Conservation (phyloP, 2,113 vertebrate genomes). For the Podiceps cristatus region DNA sequence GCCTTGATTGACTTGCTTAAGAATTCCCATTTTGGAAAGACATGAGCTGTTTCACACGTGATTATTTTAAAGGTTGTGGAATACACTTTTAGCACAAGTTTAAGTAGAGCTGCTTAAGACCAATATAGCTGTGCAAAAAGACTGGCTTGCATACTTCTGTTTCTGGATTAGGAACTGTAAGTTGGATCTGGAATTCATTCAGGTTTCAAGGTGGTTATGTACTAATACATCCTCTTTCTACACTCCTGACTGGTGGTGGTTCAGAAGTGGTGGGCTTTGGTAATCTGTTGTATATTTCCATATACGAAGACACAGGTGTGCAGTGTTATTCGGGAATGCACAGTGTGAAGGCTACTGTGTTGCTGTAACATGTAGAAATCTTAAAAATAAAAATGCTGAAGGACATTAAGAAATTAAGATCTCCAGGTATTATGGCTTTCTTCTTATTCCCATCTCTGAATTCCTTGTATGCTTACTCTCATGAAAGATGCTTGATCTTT, state of each 20-base stretch:
- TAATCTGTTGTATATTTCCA: background rate
- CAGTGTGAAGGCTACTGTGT: background rate
- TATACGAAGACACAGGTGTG: fast-evolving
- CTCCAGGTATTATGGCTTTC: background rate
- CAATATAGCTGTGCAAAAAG: background rate
- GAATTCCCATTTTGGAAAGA: background rate
- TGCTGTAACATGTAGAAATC: background rate
- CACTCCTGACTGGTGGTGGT: background rate
- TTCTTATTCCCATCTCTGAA: background rate
- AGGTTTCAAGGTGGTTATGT: background rate
- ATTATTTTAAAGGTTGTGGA: background rate
- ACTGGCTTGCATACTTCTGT: background rate
- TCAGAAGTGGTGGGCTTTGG: background rate
- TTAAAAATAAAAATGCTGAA: background rate
- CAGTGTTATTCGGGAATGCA: background rate
- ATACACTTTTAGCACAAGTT: background rate
- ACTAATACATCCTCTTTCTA: background rate
- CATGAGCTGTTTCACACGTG: background rate
- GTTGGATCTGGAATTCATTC: background rate
- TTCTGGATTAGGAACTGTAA: background rate
- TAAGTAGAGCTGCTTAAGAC: background rate
- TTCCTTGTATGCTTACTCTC: background rate
- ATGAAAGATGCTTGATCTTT: background rate
- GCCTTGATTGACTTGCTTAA: background rate
- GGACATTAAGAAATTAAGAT: background rate